Base-by-base conservation (phyloP, 2,797 vertebrate species). In the Thaleichthys pacificus region DNA sequence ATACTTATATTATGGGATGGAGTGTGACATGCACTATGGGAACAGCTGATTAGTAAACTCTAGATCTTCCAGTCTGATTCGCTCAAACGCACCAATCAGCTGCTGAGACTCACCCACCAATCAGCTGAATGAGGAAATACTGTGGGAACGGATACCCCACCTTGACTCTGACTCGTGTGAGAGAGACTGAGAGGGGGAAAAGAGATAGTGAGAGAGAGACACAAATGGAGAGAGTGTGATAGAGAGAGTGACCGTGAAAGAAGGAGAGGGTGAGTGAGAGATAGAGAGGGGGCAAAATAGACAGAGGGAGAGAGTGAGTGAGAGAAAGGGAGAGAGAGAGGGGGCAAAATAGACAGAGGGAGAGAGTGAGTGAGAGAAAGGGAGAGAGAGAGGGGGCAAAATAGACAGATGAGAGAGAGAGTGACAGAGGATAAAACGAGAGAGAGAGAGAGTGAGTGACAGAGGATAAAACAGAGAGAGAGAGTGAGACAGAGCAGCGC, bases 11-110 rank as follows among this genome's bases (percentile, higher is more conserved):
- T 21, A 35, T 24, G 42, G 19, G 51, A 54, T 17, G 51, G 51
- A 54, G 51, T n/a, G 51, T 17, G 51, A 54, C 22, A 54, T 66
- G 38, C 32, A 66, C 64, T 42, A 24, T 66, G 64, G 35, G 17
- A 54, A 17, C 14, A n/a, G 51, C 51, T 3, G 15, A 54, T 17
- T 17, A 8, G 15, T 19, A 17, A 54, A 17, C 15, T 54, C 14
- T 3, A n/a, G 17, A 1, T n/a, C 17, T 54, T n/a, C 51, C 51
- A 17, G 3, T 54, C 15, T 54, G 51, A 47, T 7, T 47, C 42
- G 11, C 49, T 51, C 14, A 17, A 54, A 54, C 17, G 19, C 51
- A 54, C 14, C 51, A 54, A n/a, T 54, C 51, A 54, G 51, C 51
- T 54, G 51, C 15, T 54, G 51, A 54, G 51, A 54, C 51, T n/a